Evolutionary conservation across 2,888 invertebrate species (phyloP), one percentile per base, ranked within the genome.

Genomic region (Isoperla grammatica): DNA sequence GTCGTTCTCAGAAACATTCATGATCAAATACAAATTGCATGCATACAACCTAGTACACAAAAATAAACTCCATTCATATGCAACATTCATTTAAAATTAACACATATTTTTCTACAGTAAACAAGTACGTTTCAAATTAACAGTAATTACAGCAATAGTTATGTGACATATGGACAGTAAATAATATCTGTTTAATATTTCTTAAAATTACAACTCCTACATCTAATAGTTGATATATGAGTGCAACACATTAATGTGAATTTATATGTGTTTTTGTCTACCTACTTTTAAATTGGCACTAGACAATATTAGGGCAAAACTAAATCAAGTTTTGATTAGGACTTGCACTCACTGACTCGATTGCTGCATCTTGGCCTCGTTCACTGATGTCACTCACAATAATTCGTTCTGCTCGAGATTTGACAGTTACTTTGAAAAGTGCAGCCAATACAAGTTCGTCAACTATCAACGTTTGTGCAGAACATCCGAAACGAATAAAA

Each of bases 181-280:
- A 29, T 29, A 61, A 54, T 54, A 61, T 61, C 42, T 43, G 53
- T 40, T 48, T 50, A 56, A 55, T 55, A 56, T 56, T 37, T 62
- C 59, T 63, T 63, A 63, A 61, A 63, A 63, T 61, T 61, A 63
- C 53, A 53, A 59, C 46, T 49, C 23, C 57, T 61, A 61, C 56
- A 19, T 43, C 59, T 63, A 63, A 55, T 55, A 61, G 49, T 57
- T 57, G 57, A 49, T 63, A 63, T 59, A 61, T 45, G 56, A 56
- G 61, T 61, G 63, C 56, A 50, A 61, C 57, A 63, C 61, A 63
- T 60, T 61, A 54, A 63, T 46, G 59, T 50, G 55, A 59, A 54
- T 50, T 50, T 50, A 29, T 50, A 53, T 22, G 53, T 59, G 13
- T 50, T 53, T 57, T 57, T 56, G 46, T 58, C 60, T 63, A 62